Evolutionary conservation across 2,113 vertebrate genomes (phyloP).

Genomic region (Thermophis baileyi): DNA sequence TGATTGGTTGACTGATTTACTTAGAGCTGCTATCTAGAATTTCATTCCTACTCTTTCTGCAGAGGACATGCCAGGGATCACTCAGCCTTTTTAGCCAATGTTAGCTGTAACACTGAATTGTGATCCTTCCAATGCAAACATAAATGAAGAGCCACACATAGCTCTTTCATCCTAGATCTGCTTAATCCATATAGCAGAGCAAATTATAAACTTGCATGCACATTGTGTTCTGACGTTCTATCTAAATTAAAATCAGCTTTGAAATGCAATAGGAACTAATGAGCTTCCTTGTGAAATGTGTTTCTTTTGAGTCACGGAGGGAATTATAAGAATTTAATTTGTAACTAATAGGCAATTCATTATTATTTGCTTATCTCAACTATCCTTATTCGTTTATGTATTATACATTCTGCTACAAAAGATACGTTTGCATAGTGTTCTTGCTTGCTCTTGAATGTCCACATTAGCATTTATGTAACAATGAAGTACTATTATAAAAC

Average conservation of each 20-base stretch:
- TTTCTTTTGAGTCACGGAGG: background rate
- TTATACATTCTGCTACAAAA: constrained; percentile 9
- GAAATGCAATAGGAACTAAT: background rate
- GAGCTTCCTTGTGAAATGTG: background rate
- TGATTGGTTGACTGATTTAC: background rate
- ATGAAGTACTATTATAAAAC: constrained; percentile 39
- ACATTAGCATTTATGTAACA: constrained; percentile 37
- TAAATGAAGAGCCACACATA: background rate
- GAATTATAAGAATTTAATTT: background rate
- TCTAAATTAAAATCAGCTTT: constrained; percentile 30
- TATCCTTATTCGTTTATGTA: constrained; percentile 7
- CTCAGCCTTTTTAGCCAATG: background rate
- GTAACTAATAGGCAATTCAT: constrained; percentile 3
- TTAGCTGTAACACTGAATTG: background rate
- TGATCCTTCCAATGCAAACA: background rate
- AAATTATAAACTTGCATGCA: background rate
- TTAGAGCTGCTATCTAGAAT: background rate
- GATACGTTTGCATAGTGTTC: constrained; percentile 12
- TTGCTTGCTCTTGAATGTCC: constrained; percentile 19
- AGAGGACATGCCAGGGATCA: background rate
- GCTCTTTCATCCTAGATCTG: background rate
- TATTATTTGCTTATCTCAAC: constrained; percentile 21
- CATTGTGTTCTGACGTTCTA: background rate
- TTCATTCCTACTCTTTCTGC: background rate
- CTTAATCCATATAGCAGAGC: background rate